These are phyloP conservation scores for Papio anubis DNA, from an alignment of 2,113 vertebrate species.

Conservation along the genomic window DNA sequence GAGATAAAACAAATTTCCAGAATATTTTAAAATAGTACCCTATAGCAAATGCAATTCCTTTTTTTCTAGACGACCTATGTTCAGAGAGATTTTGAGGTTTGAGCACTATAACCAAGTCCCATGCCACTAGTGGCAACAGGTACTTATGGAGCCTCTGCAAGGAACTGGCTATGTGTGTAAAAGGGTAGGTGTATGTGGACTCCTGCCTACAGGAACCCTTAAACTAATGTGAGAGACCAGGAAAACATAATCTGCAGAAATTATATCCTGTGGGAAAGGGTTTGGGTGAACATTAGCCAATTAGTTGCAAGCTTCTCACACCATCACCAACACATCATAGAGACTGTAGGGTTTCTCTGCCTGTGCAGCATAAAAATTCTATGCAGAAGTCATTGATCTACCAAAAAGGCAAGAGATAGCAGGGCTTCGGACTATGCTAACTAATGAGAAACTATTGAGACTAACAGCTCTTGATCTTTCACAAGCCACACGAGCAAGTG, in stretches of 20 bases:
- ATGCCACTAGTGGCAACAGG: neutral
- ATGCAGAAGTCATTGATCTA: neutral
- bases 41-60: neutral
- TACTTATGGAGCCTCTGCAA: neutral
- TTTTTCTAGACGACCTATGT: neutral
- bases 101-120: neutral
- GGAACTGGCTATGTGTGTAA: neutral
- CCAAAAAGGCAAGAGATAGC: neutral
- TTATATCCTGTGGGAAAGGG: neutral
- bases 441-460: neutral
- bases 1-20: neutral
- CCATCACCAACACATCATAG: neutral
- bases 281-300: neutral
- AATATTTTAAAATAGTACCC: neutral
- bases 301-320: neutral
- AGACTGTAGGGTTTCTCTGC: neutral
- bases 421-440: neutral
- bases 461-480: neutral
- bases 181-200: neutral
- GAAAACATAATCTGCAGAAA: neutral
- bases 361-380: neutral
- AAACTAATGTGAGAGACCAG: neutral
- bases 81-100: neutral
- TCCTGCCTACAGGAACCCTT: neutral
- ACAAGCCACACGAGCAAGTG: neutral